Conservation (phyloP, 2,113 vertebrate species). For the Stigmatopora argus region DNA sequence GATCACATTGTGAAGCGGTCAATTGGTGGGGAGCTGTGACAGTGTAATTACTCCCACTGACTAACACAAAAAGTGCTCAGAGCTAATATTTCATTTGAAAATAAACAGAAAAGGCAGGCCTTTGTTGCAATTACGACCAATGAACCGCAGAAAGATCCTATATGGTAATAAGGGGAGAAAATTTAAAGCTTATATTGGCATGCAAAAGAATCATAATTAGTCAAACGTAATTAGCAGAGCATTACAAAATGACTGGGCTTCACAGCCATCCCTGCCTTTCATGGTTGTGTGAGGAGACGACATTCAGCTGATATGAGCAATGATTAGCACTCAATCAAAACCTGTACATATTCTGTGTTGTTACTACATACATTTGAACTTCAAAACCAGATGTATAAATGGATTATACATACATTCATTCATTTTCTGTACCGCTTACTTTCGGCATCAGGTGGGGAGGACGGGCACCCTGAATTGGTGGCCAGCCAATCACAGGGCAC, state of each 20-base stretch:
- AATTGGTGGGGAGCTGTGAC: constrained; percentile 54
- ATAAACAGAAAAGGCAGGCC: constrained; percentile 67
- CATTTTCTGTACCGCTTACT: no score
- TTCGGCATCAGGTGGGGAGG: no score
- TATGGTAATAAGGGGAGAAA: constrained; percentile 56
- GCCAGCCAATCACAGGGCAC: no score
- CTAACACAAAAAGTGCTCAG: constrained; percentile 49
- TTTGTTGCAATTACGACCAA: constrained; percentile 60
- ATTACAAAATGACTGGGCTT: constrained; percentile 64
- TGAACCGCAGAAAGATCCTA: constrained; percentile 53
- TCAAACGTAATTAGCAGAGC: constrained; percentile 73
- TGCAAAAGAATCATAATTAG: constrained; percentile 71
- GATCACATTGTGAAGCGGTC: constrained; percentile 67
- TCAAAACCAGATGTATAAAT: neutral
- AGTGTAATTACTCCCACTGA: constrained; percentile 58
- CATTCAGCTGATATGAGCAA: neutral
- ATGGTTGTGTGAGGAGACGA: constrained; percentile 61
- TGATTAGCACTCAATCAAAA: neutral
- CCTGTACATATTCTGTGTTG: neutral
- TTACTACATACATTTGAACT: neutral
- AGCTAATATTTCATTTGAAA: constrained; percentile 74
- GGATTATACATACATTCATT: neutral
- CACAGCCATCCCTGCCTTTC: constrained; percentile 59
- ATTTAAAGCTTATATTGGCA: constrained; percentile 59
- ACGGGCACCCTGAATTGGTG: no score